phyloP scores from a whole-genome alignment of 2,113 vertebrate species.

The Chloebia gouldiae region DNA sequence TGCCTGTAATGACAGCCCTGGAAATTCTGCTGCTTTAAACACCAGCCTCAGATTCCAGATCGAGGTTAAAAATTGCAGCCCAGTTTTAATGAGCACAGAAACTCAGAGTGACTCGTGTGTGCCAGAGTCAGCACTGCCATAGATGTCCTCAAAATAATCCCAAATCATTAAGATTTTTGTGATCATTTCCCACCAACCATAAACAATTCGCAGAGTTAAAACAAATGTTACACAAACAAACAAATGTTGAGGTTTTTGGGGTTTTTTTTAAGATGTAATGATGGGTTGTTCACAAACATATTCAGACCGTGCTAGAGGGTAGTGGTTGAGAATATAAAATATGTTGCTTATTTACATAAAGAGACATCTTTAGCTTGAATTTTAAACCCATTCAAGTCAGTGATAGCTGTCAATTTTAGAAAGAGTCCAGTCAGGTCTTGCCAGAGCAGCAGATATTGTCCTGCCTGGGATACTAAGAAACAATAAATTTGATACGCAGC shows the following conservation, averaged over 20 bases:
- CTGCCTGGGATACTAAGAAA: not conserved
- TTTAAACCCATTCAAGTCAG: constrained; percentile 25
- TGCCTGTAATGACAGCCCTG: not conserved
- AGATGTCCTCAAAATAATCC: not conserved
- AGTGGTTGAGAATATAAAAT: constrained; percentile 24
- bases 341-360: constrained; percentile 19
- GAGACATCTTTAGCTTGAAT: constrained; percentile 35
- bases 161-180: not conserved
- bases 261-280: constrained; percentile 11
- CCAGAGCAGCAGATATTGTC: not conserved
- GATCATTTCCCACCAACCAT: constrained; percentile 2
- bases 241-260: not conserved
- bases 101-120: not conserved
- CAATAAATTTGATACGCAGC: not conserved
- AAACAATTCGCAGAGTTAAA: constrained; percentile 43
- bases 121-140: not conserved
- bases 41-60: not conserved
- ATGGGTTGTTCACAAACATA: constrained; percentile 38
- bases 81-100: not conserved
- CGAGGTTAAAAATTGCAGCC: constrained; percentile 24
- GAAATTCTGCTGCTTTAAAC: constrained; percentile 26
- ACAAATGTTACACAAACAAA: constrained; percentile 49
- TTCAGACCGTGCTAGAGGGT: constrained; percentile 14
- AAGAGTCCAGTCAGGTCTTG: not conserved
- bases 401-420: constrained; percentile 22